Percentiles rank a stretch among this genome's conserved stretches.
These are phyloP conservation scores for Drosophila tsacasi DNA, from an alignment of 1,140 invertebrate species.

Conservation along the genomic window DNA sequence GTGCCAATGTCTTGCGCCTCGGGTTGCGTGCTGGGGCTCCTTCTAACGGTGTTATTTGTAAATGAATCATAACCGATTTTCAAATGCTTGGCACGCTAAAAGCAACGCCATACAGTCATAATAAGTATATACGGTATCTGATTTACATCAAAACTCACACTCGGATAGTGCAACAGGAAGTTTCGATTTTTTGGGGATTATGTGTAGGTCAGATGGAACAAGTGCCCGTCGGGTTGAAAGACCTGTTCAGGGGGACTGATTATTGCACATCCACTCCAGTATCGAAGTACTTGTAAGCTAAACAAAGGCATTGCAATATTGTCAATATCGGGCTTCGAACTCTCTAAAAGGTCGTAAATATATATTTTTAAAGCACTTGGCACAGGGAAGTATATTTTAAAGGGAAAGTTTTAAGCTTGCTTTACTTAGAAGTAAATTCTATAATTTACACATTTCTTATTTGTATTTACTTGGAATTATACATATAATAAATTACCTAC, in stretches of 20 bases:
- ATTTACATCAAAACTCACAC: slow-evolving; percentile 33
- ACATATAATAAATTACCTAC: too few relatives aligned
- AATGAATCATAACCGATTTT: slow-evolving; percentile 65
- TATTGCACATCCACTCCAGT: neutral
- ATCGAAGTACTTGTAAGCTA: slow-evolving; percentile 8
- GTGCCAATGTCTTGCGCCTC: slow-evolving; percentile 13
- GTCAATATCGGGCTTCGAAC: neutral
- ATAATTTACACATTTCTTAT: neutral
- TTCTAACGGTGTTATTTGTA: slow-evolving; percentile 58
- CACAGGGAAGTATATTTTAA: neutral
- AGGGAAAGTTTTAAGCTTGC: neutral
- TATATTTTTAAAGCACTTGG: neutral
- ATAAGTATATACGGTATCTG: neutral
- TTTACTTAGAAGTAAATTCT: neutral
- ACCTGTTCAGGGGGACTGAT: slow-evolving; percentile 32
- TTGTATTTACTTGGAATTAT: neutral
- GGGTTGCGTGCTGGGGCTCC: slow-evolving; percentile 27
- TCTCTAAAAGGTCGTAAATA: neutral
- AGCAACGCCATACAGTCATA: neutral
- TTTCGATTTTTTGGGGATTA: slow-evolving; percentile 72
- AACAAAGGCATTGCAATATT: slow-evolving; percentile 5
- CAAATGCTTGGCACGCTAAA: slow-evolving; percentile 56
- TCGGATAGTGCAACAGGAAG: slow-evolving; percentile 53
- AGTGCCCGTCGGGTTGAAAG: slow-evolving; percentile 44
- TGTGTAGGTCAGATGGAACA: slow-evolving; percentile 38